Base-by-base conservation (phyloP, 2,888 invertebrate species). In the Agrotis segetum region DNA sequence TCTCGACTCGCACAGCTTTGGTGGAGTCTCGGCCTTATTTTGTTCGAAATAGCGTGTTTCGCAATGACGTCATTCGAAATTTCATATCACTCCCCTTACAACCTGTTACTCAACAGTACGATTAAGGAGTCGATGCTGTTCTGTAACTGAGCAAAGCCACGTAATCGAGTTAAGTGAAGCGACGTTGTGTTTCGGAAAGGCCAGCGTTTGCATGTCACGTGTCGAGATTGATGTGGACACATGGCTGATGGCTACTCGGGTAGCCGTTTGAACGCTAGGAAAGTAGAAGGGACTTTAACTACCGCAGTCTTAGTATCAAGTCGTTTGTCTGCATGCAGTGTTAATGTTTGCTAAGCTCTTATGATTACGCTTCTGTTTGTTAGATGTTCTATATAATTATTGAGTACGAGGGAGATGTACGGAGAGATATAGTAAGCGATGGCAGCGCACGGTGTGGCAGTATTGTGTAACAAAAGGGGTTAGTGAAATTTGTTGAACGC, bases 281-380 rank as follows among this genome's bases (percentile, higher is more conserved):
- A 46, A 53, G 71, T 53, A 46, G 46, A 47, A 13, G 34, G 46
- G 40, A 52, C 29, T 49, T 60, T 60, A 21, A 53, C 47, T 60
- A 40, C 40, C 29, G 49, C 34, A 14, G 59, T 24, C 58, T 17
- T 4, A n/a, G 13, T 21, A 53, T 58, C n/a, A 75, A 55, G n/a
- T 19, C 53, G 34, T 34, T 49, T 13, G 62, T 59, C 58, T 62
- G 40, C 59, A 24, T n/a, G 47, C 44, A 52, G 62, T 44, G 29
- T 59, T 58, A 52, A 46, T 59, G 47, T 69, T 49, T 59, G 62
- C 5, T 17, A 13, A 67, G 40, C 14, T n/a, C 49, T 55, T 53
- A 29, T 24, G n/a, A 40, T 16, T 29, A 29, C 40, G 19, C n/a
- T 14, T 14, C 6, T 67, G 50, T 44, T 67, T 19, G 14, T 44